Base-by-base conservation (phyloP, 1,140 invertebrate species). In the Zelostemma sp. region DNA sequence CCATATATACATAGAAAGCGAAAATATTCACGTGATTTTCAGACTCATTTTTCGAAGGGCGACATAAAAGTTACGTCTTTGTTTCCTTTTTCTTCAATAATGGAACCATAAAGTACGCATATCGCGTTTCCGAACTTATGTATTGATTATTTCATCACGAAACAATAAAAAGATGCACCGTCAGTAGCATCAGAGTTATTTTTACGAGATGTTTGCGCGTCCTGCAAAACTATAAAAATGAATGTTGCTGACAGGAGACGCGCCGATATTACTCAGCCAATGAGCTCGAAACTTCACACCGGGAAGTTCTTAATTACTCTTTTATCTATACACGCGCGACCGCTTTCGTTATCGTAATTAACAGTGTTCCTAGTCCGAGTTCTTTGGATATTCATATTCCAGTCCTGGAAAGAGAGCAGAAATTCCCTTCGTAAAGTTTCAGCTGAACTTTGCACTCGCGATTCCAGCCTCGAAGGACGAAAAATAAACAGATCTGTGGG, bases 341-440 rank as follows among this genome's bases (percentile, higher is more conserved):
- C 31, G 33, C 56, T 50, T 45, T 40, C 31, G 49, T 41, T 61
- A 61, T 61, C 58, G 51, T 60, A 60, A 60, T 60, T 60, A 60
- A 48, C 48, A 51, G n/a, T 60, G 48, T 50, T 28, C 48, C 31
- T 12, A 53, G 43, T 47, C 11, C 28, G 16, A 46, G 38, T 56
- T 33, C 21, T 40, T 38, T 45, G 45, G 45, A 18, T 47, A 47
- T 47, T 19, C 18, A 21, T 47, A 43, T 43, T 15, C 14, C 5
- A 12, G 35, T 11, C 1, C 2, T 11, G 40, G 40, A 16, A 43
- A 43, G 16, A 16, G 40, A 47, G 16, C 6, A 31, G n/a, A 14
- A 48, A 28, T 5, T n/a, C 25, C 19, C 8, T 25, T 48, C 21
- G 8, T n/a, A 9, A 31, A 14, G n/a, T 48, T 25, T 5, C 1